Conservation (phyloP, 2,888 invertebrate species). For the Phengaris arion region DNA sequence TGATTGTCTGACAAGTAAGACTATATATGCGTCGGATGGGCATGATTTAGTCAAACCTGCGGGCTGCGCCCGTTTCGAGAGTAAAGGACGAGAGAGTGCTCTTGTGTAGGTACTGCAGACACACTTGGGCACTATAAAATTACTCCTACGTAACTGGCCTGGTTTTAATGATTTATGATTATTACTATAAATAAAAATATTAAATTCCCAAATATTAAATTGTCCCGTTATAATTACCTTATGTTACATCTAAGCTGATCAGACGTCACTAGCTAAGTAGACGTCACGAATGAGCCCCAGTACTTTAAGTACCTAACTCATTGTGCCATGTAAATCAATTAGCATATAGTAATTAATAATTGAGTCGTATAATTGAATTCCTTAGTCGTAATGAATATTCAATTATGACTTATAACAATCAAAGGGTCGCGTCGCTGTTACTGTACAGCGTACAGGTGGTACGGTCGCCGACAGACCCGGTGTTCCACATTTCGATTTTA, state of each 20-base stretch:
- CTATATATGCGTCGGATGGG: too few relatives aligned
- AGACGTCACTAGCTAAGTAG: background rate
- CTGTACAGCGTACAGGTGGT: background rate
- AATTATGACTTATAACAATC: slow-evolving; percentile 30
- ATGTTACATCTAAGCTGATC: background rate
- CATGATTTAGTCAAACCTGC: too few relatives aligned
- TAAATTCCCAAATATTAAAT: too few relatives aligned
- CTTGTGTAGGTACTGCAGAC: too few relatives aligned
- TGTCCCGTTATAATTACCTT: too few relatives aligned
- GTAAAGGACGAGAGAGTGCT: too few relatives aligned
- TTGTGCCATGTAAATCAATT: slow-evolving; percentile 24
- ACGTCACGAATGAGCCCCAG: background rate
- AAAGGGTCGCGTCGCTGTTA: slow-evolving; percentile 2
- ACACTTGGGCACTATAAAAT: too few relatives aligned
- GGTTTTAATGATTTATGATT: too few relatives aligned
- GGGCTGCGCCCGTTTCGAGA: too few relatives aligned
- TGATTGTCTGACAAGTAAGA: too few relatives aligned
- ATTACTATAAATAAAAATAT: too few relatives aligned
- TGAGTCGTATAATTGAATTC: slow-evolving; percentile 23
- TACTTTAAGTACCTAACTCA: slow-evolving; percentile 18
- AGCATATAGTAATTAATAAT: slow-evolving; percentile 27
- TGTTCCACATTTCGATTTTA: background rate
- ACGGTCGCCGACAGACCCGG: background rate
- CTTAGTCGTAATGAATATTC: slow-evolving; percentile 30
- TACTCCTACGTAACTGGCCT: too few relatives aligned